Conservation (phyloP, 2,888 invertebrate species). For the Smittia aterrima region DNA sequence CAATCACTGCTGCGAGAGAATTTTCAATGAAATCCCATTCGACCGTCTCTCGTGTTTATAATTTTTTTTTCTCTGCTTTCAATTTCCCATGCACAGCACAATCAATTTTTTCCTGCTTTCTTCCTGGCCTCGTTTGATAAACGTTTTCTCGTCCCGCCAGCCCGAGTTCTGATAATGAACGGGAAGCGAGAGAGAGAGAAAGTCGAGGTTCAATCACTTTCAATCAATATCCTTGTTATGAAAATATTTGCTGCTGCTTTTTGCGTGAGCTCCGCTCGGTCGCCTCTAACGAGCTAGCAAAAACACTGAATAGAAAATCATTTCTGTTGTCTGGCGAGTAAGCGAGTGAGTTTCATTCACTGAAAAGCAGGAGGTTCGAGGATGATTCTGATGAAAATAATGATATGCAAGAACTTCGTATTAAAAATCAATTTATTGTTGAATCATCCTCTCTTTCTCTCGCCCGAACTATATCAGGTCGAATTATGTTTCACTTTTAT, state of each 20-base stretch:
- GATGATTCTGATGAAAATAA: slow-evolving; percentile 24
- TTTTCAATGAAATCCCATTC: neutral
- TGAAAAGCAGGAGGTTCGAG: too few relatives aligned
- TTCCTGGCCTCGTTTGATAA: too few relatives aligned
- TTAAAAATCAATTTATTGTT: slow-evolving; percentile 37
- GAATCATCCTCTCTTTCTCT: neutral
- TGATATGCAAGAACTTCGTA: slow-evolving; percentile 36
- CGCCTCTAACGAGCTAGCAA: neutral
- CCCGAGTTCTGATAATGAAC: neutral
- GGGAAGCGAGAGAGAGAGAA: neutral
- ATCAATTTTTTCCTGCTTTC: too few relatives aligned
- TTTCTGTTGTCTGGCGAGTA: neutral
- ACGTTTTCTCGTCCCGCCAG: too few relatives aligned
- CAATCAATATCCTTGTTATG: slow-evolving; percentile 10
- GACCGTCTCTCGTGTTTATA: neutral
- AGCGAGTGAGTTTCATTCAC: neutral
- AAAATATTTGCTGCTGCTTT: neutral
- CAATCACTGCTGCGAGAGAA: neutral
- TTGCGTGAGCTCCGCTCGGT: neutral
- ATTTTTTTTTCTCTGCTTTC: neutral
- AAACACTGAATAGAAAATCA: neutral
- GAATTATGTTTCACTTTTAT: neutral
- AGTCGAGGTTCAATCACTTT: neutral
- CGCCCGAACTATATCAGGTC: neutral
- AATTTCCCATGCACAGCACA: neutral